These are phyloP conservation scores for Procavia capensis DNA, from an alignment of 2,113 vertebrate genomes.

Conservation along the genomic window DNA sequence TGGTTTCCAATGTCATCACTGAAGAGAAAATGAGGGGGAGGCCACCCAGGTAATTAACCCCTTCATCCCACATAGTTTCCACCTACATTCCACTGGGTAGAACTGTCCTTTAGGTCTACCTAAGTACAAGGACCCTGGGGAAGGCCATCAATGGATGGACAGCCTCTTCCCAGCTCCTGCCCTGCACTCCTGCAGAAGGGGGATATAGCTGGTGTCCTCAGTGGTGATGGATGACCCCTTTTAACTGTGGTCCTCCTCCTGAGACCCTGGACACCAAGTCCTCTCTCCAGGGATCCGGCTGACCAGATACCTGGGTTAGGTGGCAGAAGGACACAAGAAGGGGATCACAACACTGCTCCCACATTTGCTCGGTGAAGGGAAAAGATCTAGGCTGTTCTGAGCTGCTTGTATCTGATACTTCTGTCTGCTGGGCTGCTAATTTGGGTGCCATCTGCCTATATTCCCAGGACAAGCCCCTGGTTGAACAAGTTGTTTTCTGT, in stretches of 20 bases:
- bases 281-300: background rate
- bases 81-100: background rate
- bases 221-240: fast-evolving
- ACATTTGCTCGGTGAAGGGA: background rate
- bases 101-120: too few species aligned
- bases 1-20: background rate
- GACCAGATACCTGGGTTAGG: background rate
- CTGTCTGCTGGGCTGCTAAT: constrained; percentile 4
- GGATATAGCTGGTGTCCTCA: fast-evolving
- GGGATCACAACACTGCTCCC: background rate
- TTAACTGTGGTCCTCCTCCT: background rate
- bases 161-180: background rate
- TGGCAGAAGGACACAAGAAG: background rate
- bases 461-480: background rate
- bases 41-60: background rate
- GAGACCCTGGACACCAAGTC: background rate
- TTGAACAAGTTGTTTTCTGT: constrained; percentile 45
- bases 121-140: background rate
- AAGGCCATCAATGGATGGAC: background rate
- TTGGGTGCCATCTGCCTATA: constrained; percentile 60
- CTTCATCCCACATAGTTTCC: background rate
- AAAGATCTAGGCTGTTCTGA: background rate
- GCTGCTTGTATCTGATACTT: background rate
- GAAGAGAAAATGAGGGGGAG: fast-evolving
- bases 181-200: background rate